Conservation (phyloP, 2,888 invertebrate species). For the Nymphalis polychloros region DNA sequence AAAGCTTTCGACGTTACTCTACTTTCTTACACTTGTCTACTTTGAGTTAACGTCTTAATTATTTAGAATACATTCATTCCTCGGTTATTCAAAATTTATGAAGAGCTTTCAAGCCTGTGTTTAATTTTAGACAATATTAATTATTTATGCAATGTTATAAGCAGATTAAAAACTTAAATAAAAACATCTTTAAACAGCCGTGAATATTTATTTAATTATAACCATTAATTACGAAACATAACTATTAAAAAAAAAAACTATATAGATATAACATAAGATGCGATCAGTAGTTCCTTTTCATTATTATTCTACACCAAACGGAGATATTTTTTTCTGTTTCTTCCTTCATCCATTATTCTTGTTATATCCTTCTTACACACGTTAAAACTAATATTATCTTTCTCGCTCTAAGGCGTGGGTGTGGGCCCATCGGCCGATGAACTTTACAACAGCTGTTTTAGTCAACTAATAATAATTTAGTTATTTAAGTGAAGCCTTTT, state of each 20-base stretch:
- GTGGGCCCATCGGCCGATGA: slow-evolving; percentile 59
- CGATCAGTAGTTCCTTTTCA: slow-evolving; percentile 43
- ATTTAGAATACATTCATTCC: too few species aligned
- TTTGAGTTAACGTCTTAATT: too few species aligned
- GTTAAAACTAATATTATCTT: slow-evolving; percentile 40
- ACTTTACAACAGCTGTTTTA: slow-evolving; percentile 63
- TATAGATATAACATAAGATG: slow-evolving; percentile 3
- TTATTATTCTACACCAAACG: slow-evolving; percentile 54
- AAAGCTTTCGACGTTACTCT: too few species aligned
- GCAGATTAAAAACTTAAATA: too few species aligned
- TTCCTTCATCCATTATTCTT: slow-evolving; percentile 50
- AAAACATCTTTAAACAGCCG: too few species aligned
- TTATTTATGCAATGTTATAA: too few species aligned
- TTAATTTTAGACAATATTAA: too few species aligned
- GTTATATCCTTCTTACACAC: slow-evolving; percentile 44
- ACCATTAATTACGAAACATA: too few species aligned
- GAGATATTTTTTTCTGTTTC: slow-evolving; percentile 50
- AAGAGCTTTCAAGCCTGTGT: too few species aligned
- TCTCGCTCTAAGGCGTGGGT: slow-evolving; percentile 53
- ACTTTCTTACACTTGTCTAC: too few species aligned
- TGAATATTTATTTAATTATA: too few species aligned
- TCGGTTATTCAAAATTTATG: too few species aligned
- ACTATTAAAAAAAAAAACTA: not conserved
- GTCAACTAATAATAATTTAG: slow-evolving; percentile 42
- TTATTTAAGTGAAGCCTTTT: slow-evolving; percentile 4